phyloP scores from a whole-genome alignment of 2,888 invertebrate species.

The Lepeophtheirus nordmannii region DNA sequence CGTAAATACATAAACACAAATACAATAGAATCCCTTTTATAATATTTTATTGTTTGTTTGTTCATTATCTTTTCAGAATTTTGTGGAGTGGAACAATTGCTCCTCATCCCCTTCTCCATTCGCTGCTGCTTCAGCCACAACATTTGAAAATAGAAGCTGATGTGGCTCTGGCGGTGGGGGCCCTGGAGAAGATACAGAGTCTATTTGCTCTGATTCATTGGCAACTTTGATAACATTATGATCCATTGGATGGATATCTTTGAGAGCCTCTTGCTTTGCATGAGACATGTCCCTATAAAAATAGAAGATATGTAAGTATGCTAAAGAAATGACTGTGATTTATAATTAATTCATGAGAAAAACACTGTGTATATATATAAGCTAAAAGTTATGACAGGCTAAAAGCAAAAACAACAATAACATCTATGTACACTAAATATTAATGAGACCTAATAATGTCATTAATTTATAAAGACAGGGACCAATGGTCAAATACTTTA shows the following conservation, averaged over 20 bases:
- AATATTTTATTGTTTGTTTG: too few species aligned
- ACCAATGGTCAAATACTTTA: too few species aligned
- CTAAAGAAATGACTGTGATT: background rate
- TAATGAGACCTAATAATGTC: too few species aligned
- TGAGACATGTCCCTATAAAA: background rate
- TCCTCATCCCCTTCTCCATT: background rate
- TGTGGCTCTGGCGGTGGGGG: background rate
- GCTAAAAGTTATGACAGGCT: too few species aligned
- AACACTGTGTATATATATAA: too few species aligned
- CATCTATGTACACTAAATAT: too few species aligned
- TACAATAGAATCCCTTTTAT: too few species aligned
- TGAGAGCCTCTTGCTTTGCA: background rate
- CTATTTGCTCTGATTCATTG: background rate
- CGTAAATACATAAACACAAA: too few species aligned
- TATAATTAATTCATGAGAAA: background rate
- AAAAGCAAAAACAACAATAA: too few species aligned
- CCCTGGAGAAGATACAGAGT: background rate
- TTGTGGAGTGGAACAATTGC: slow-evolving; percentile 22
- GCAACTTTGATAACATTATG: background rate
- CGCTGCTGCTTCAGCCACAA: background rate
- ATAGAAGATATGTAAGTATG: background rate
- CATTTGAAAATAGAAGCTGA: background rate
- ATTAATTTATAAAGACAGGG: too few species aligned
- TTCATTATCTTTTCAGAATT: background rate
- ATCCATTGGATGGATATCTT: background rate